Base-by-base conservation (phyloP, 2,797 vertebrate species). In the Poeciliopsis paucimaculata region DNA sequence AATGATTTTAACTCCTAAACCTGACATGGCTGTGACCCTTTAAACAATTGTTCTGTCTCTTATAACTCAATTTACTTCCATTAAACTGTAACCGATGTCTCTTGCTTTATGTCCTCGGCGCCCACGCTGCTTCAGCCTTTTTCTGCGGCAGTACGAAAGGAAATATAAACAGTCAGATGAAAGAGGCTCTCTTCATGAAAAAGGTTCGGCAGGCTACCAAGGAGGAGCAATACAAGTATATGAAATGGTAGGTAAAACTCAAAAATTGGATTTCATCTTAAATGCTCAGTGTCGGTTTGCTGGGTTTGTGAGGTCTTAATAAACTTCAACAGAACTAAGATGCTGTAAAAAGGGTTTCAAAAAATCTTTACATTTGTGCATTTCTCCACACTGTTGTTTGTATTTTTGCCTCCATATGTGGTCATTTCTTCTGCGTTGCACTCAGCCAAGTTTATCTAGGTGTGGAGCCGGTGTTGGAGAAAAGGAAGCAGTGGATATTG, bases 381-480 rank as follows among this genome's bases (percentile, higher is more conserved):
- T 49, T 51, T 75, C 8, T 23, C 12, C 41, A 12, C 10, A 6
- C 11, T 45, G 5, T 26, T 15, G 39, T 43, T 26, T 11, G 7
- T 0, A 6, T 23, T 72, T 31, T 62, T 64, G 55, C 23, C 23
- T 57, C 16, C 1, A 26, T 2, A 55, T 3, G 20, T 64, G 28
- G 41, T 16, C 11, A 8, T 28, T 45, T 31, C 36, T 2, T 23
- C 15, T 10, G 1, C 36, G 4, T 78, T 18, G 28, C 43, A 72
- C 86, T 28, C 83, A 99, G 98, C 97, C 96, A 97, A 55, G 91
- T 95, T 82, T 94, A 91, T 82, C 93, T 95, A 71, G 98, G 98
- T 77, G 94, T 94, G 87, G 96, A 96, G 51, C 94, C 93, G 0
- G 5, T 96, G 75, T 94, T 96, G 66, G 72, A 88, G 15, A 88